These are phyloP conservation scores for Pantherophis vulpinus DNA, from an alignment of 2,797 vertebrate species.

Conservation along the genomic window DNA sequence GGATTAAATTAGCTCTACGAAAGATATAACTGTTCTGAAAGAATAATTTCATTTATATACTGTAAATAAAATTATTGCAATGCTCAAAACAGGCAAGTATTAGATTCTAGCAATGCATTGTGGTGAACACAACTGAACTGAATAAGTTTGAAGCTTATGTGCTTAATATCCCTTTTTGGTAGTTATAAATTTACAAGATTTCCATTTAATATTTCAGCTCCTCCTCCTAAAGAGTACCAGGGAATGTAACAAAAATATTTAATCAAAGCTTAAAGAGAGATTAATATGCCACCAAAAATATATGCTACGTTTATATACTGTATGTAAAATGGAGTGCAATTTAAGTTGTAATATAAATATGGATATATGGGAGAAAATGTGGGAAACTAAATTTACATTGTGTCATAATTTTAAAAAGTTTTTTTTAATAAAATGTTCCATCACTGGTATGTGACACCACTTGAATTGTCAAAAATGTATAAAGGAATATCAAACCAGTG, in stretches of 20 bases:
- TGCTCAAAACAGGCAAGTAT: neutral
- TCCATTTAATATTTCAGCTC: neutral
- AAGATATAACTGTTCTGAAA: neutral
- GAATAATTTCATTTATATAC: neutral
- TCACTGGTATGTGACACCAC: neutral
- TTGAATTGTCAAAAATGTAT: neutral
- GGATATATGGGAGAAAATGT: neutral
- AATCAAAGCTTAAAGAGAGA: neutral
- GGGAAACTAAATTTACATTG: neutral
- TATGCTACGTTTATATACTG: neutral
- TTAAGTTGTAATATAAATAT: neutral
- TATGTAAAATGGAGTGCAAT: neutral
- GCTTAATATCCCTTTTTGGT: neutral
- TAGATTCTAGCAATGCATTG: neutral
- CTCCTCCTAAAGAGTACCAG: neutral
- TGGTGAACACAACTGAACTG: neutral
- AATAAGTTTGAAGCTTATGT: neutral
- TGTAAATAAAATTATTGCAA: neutral
- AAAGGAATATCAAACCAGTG: neutral
- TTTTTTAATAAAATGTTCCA: neutral
- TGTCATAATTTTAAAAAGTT: neutral
- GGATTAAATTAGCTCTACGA: neutral
- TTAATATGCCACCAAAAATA: neutral
- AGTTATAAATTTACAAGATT: neutral
- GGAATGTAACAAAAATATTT: neutral